A percentile compares a stretch with the other conserved stretches of the same genome.
Evolutionary conservation across 30 jellyfish, hydroid and myxozoan genomes (phyloP).

Genomic region (Chrysaora quinquecirrha): DNA sequence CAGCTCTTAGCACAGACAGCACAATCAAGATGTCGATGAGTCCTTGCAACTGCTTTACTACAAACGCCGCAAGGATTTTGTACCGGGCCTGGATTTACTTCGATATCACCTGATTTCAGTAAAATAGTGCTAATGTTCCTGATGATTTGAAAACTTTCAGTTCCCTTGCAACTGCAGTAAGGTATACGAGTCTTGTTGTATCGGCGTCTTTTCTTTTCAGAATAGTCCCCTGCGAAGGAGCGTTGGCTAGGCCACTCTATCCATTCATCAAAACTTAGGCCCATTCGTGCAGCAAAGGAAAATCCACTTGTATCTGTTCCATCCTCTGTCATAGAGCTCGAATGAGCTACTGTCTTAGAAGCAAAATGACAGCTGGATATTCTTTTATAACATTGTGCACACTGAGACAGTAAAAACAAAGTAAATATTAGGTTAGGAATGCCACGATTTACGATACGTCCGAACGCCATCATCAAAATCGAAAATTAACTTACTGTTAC

Average conservation of each 20-base stretch:
- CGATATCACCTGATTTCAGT: neutral
- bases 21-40: neutral
- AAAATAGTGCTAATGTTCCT: neutral
- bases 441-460: neutral
- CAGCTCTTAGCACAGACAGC: neutral
- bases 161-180: neutral
- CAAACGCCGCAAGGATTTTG: neutral
- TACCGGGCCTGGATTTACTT: neutral
- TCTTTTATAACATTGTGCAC: neutral
- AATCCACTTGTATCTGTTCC: slow-evolving; percentile 12
- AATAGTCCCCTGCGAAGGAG: neutral
- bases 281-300: neutral
- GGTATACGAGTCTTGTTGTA: slow-evolving; percentile 1
- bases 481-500: neutral
- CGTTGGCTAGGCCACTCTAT: slow-evolving; percentile 2
- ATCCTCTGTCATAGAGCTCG: neutral
- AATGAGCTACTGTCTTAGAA: neutral
- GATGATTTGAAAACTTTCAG: neutral
- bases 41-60: neutral
- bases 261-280: neutral
- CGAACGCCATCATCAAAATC: neutral
- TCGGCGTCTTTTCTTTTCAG: neutral
- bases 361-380: neutral
- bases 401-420: neutral
- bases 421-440: neutral